A percentile compares a stretch with the other conserved stretches of the same genome.
Evolutionary conservation across 2,113 vertebrate genomes (phyloP).

Genomic region (Trinectes maculatus): DNA sequence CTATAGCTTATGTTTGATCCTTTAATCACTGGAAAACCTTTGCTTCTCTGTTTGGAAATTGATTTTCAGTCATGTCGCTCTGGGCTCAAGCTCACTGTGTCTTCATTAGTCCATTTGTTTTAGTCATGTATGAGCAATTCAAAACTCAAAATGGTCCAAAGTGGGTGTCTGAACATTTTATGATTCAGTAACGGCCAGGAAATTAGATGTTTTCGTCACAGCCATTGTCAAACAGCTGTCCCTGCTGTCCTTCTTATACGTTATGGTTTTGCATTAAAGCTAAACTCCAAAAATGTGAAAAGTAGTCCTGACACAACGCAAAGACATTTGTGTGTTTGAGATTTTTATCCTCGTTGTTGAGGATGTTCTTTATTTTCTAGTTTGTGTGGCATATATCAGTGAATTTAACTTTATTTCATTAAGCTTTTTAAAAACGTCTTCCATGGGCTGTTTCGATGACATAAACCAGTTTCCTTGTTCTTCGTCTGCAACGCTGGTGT

Average conservation of each 20-base stretch:
- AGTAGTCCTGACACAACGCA: neutral
- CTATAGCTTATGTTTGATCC: neutral
- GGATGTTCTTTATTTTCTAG: neutral
- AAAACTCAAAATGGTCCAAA: constrained; percentile 52
- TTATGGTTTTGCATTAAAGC: constrained; percentile 1
- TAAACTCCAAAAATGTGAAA: constrained; percentile 15
- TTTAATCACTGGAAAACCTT: constrained; percentile 18
- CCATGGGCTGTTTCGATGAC: neutral
- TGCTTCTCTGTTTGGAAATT: constrained; percentile 12
- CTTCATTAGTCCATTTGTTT: constrained; percentile 57
- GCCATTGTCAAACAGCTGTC: constrained; percentile 53
- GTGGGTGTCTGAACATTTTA: constrained; percentile 35
- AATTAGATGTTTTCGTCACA: constrained; percentile 41
- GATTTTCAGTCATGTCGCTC: constrained; percentile 21
- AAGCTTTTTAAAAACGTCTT: neutral
- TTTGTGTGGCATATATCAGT: neutral
- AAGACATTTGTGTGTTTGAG: neutral
- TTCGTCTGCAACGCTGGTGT: neutral
- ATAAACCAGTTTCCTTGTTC: neutral
- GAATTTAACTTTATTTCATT: neutral
- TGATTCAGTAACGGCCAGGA: constrained; percentile 37
- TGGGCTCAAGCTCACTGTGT: constrained; percentile 30
- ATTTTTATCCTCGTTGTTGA: too few species aligned
- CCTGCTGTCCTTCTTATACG: constrained; percentile 36
- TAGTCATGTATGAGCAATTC: constrained; percentile 25